Percentiles rank a stretch among this genome's conserved stretches.
These are phyloP conservation scores for Aptenodytes forsteri DNA, from an alignment of 2,113 vertebrate genomes.

Conservation along the genomic window DNA sequence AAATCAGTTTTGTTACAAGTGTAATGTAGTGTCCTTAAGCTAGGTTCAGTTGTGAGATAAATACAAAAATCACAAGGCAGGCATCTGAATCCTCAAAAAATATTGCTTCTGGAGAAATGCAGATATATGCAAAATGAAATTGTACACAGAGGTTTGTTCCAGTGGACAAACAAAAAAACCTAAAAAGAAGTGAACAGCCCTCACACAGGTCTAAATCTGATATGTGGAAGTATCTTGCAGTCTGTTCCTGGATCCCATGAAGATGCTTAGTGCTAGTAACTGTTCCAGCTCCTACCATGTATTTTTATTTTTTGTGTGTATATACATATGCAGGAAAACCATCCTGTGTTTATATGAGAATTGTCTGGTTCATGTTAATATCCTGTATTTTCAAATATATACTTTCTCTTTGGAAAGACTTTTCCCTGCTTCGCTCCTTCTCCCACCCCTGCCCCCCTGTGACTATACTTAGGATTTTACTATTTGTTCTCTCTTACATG, in stretches of 20 bases:
- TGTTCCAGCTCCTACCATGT: background rate
- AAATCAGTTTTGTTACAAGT: background rate
- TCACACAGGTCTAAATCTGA: background rate
- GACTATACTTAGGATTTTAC: background rate
- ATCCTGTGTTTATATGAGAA: background rate
- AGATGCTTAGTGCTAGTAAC: background rate
- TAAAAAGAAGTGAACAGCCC: background rate
- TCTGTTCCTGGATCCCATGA: background rate
- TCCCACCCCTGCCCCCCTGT: rapidly evolving
- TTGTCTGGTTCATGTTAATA: background rate
- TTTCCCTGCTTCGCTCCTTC: no score
- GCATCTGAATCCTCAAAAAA: background rate
- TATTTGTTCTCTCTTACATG: background rate
- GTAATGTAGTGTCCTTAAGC: background rate
- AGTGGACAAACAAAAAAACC: background rate
- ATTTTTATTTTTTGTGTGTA: background rate
- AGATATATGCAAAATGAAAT: background rate
- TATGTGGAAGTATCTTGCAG: background rate
- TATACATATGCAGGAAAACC: background rate
- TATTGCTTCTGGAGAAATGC: background rate
- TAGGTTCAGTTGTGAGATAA: background rate
- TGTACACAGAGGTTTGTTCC: background rate
- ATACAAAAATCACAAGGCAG: background rate
- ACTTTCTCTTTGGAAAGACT: background rate
- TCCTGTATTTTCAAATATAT: background rate